A percentile compares a stretch with the other conserved stretches of the same genome.
Evolutionary conservation across 2,797 vertebrate genomes (phyloP).

Genomic region (Anableps anableps): DNA sequence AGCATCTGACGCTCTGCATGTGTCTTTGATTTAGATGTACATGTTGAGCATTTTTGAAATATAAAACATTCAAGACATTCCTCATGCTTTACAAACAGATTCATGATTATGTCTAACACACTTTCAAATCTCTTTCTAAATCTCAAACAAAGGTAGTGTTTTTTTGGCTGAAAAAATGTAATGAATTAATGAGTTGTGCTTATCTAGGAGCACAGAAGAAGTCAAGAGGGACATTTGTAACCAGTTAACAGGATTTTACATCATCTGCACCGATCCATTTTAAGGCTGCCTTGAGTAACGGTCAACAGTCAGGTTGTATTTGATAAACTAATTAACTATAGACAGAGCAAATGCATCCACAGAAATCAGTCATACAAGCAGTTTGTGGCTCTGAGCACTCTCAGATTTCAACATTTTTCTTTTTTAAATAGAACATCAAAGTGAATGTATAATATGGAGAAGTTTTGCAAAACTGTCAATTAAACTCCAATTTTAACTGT

Average conservation of each 20-base stretch:
- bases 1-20: conserved; percentile 52
- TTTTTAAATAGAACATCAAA: not conserved
- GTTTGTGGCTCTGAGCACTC: not conserved
- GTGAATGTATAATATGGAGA: not conserved
- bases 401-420: not conserved
- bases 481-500: not conserved
- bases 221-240: conserved; percentile 58
- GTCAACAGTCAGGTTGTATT: conserved; percentile 48
- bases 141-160: conserved; percentile 3
- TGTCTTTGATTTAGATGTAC: conserved; percentile 11
- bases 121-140: conserved; percentile 4
- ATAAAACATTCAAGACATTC: not conserved
- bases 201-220: conserved; percentile 30
- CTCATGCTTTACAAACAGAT: not conserved
- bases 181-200: conserved; percentile 40
- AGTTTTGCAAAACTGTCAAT: not conserved
- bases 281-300: conserved; percentile 49
- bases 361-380: conserved; percentile 8
- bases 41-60: conserved; percentile 2
- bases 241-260: conserved; percentile 69
- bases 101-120: not conserved
- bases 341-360: conserved; percentile 8
- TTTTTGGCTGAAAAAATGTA: conserved; percentile 13
- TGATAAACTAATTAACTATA: conserved; percentile 54
- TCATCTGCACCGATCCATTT: conserved; percentile 62